Conservation (phyloP, 2,888 invertebrate genomes). For the Leptopilina drosophilae region DNA sequence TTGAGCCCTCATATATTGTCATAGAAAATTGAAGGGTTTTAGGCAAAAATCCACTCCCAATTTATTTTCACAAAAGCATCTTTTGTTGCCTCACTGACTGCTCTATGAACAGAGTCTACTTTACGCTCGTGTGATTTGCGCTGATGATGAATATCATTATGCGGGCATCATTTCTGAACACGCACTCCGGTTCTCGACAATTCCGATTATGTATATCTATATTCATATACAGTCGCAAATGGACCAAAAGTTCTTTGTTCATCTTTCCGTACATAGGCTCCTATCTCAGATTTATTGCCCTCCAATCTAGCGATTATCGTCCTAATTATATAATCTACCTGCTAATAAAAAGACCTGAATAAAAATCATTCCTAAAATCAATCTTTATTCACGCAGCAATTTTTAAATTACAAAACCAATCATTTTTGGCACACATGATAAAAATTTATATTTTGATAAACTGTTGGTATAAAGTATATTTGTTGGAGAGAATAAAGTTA, state of each 20-base stretch:
- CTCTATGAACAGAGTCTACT: slow-evolving; percentile 2
- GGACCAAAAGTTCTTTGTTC: slow-evolving; percentile 35
- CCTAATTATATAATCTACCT: neutral
- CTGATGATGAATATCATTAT: slow-evolving; percentile 29
- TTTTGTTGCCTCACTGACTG: slow-evolving; percentile 6
- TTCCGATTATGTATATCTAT: slow-evolving; percentile 1
- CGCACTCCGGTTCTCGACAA: slow-evolving; percentile 20
- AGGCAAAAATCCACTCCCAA: slow-evolving; percentile 4
- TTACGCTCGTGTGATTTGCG: neutral
- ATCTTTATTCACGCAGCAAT: too few species aligned
- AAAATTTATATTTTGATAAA: too few species aligned
- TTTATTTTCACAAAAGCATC: slow-evolving; percentile 16
- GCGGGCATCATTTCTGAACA: slow-evolving; percentile 32
- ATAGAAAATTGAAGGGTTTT: slow-evolving; percentile 5
- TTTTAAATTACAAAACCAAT: too few species aligned
- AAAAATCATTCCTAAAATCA: too few species aligned
- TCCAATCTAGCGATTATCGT: neutral
- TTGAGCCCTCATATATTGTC: neutral
- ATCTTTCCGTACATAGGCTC: slow-evolving; percentile 3
- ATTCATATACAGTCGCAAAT: neutral
- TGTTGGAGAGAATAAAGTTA: too few species aligned
- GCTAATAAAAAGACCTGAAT: too few species aligned
- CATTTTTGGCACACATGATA: too few species aligned
- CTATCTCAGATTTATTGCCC: slow-evolving; percentile 1
- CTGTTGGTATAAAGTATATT: too few species aligned